Conservation (phyloP, 2,113 vertebrate species). For the Morone chrysops region DNA sequence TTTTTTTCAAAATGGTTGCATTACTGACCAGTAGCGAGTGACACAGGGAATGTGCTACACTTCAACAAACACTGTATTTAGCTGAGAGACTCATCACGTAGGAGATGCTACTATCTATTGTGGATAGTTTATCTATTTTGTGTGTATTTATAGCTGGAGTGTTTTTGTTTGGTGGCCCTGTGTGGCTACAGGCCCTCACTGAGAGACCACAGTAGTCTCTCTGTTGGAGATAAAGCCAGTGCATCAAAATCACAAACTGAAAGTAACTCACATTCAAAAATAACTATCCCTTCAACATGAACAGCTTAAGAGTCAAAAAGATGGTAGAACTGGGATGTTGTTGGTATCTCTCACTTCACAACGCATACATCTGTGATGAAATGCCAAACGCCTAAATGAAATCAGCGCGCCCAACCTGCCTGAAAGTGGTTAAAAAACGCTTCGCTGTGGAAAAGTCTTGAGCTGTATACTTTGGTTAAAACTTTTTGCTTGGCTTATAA, state of each 20-base stretch:
- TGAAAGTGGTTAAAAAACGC: conserved; percentile 13
- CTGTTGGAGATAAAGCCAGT: neutral
- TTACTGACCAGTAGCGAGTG: neutral
- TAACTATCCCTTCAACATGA: neutral
- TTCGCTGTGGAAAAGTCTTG: conserved; percentile 52
- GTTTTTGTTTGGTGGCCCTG: conserved; percentile 27
- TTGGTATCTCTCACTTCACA: neutral
- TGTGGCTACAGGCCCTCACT: neutral
- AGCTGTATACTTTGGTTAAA: conserved; percentile 45
- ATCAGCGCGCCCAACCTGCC: conserved; percentile 4
- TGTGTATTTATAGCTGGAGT: neutral
- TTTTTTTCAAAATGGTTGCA: neutral
- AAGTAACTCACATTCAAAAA: neutral
- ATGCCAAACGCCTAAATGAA: conserved; percentile 11
- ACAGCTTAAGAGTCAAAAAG: neutral
- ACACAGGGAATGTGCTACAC: neutral
- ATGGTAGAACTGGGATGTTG: neutral
- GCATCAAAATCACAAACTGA: neutral
- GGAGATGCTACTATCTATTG: neutral
- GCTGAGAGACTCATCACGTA: neutral
- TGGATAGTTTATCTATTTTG: neutral
- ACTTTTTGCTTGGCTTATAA: conserved; percentile 32
- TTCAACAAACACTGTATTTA: neutral
- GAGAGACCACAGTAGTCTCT: conserved; percentile 11
- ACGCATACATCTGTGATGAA: neutral